Conservation (phyloP, 2,113 vertebrate species). For the Oxygymnocypris stewartii region DNA sequence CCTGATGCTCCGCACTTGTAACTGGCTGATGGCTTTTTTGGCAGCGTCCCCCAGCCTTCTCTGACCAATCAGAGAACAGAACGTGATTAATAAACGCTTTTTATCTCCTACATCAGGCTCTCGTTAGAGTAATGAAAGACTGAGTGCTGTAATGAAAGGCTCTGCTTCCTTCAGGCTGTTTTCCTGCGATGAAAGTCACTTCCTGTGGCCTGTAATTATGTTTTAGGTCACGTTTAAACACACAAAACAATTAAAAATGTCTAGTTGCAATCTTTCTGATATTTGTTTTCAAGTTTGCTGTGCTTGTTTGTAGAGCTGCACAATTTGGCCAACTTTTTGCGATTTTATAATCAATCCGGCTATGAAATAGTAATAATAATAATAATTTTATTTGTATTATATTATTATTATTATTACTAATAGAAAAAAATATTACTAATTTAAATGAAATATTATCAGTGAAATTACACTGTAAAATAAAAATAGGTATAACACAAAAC, state of each 20-base stretch:
- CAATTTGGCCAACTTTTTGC: neutral
- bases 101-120: neutral
- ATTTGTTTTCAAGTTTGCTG: too few species aligned
- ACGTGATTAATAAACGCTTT: neutral
- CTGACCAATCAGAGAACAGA: slow-evolving; percentile 72
- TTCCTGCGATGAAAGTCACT: slow-evolving; percentile 12
- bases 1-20: slow-evolving; percentile 93
- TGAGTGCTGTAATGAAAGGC: neutral
- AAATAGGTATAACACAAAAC: neutral
- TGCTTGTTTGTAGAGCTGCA: neutral
- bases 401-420: neutral
- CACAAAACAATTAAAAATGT: neutral
- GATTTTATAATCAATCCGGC: neutral
- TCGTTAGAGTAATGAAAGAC: neutral
- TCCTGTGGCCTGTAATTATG: neutral
- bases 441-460: too few species aligned
- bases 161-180: neutral
- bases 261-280: neutral
- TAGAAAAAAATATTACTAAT: too few species aligned
- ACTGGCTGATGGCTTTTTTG: slow-evolving; percentile 97
- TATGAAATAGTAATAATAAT: neutral
- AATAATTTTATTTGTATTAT: neutral
- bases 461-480: neutral
- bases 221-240: neutral
- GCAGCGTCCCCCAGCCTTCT: slow-evolving; percentile 95